phyloP scores from a whole-genome alignment of 2,797 vertebrate species.

The Phylloscopus collybita region DNA sequence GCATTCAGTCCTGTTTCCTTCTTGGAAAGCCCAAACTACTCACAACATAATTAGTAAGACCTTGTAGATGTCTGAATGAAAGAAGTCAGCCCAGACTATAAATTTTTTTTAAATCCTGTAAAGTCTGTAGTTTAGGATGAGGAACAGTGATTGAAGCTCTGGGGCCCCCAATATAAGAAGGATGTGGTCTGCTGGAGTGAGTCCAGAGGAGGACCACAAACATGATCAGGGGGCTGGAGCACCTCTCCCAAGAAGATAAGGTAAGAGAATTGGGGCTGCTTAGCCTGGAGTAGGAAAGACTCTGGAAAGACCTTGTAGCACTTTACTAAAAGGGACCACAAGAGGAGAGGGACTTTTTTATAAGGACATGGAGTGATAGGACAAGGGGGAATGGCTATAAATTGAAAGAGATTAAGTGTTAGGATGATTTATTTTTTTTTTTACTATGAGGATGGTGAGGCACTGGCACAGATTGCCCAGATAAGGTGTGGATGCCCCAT shows the following conservation, averaged over 20 bases:
- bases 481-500: not conserved
- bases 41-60: not conserved
- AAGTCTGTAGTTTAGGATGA: not conserved
- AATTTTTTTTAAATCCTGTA: not conserved
- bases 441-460: not conserved
- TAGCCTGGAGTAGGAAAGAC: not conserved
- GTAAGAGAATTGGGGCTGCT: not conserved
- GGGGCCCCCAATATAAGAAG: not conserved
- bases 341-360: not conserved
- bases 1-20: not conserved
- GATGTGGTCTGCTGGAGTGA: not conserved
- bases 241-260: not conserved
- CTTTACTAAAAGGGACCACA: not conserved
- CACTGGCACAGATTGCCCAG: not conserved
- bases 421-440: not conserved
- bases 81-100: not conserved
- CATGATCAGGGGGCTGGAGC: not conserved
- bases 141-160: not conserved
- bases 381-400: not conserved
- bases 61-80: not conserved
- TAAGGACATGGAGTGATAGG: not conserved
- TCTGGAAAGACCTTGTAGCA: not conserved
- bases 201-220: not conserved
- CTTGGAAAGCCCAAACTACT: not conserved
- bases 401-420: not conserved